Conservation (phyloP, 2,797 vertebrate genomes). For the Neosilurus mollespiculum region DNA sequence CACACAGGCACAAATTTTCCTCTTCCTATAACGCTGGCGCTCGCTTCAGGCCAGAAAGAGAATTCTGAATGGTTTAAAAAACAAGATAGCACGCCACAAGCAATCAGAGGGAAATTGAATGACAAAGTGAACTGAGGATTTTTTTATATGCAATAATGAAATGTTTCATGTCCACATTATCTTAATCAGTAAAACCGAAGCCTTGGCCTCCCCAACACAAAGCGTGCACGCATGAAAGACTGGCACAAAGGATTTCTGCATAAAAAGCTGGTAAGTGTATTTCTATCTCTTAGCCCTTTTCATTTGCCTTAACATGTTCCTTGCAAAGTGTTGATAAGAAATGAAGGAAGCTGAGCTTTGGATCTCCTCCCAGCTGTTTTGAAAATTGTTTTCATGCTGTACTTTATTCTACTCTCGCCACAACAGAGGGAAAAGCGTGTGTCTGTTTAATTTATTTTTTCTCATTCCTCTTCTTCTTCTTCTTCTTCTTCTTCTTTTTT, state of each 20-base stretch:
- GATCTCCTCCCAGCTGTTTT: slow-evolving; percentile 49
- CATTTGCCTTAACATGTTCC: slow-evolving; percentile 39
- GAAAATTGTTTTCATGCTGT: slow-evolving; percentile 51
- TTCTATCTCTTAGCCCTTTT: slow-evolving; percentile 51
- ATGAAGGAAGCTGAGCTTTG: slow-evolving; percentile 45
- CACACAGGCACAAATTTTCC: neutral
- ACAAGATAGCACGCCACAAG: neutral
- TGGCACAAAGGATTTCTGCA: slow-evolving; percentile 34
- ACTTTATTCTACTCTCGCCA: slow-evolving; percentile 56
- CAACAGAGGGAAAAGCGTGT: slow-evolving; percentile 42
- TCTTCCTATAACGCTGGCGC: neutral
- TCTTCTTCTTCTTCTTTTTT: slow-evolving; percentile 8
- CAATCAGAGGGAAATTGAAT: slow-evolving; percentile 36
- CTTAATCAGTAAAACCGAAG: slow-evolving; percentile 50
- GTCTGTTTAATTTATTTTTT: slow-evolving; percentile 8
- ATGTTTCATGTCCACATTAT: slow-evolving; percentile 55
- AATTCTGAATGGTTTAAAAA: neutral
- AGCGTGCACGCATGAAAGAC: slow-evolving; percentile 48
- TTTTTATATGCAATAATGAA: slow-evolving; percentile 37
- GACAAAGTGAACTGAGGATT: slow-evolving; percentile 40
- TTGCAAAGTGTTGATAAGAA: slow-evolving; percentile 58
- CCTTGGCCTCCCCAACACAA: slow-evolving; percentile 33
- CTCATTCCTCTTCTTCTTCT: slow-evolving; percentile 17
- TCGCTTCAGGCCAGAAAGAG: neutral
- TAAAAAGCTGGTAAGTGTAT: slow-evolving; percentile 44